Evolutionary conservation across 2,888 invertebrate species (phyloP).

Genomic region (Pseudococcus longispinus): DNA sequence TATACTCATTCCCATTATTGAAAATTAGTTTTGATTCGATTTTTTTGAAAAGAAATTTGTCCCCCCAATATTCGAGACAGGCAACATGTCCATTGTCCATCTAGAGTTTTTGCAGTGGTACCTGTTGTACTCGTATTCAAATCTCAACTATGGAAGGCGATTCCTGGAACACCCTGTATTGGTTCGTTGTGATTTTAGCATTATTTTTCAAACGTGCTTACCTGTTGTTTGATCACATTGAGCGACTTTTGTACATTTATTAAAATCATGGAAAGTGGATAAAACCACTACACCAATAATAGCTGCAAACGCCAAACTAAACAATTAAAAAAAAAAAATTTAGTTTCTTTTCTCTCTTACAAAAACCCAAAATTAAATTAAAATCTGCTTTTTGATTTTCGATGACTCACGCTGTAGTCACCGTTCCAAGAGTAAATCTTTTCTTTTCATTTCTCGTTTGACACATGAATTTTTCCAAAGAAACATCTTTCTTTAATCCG

Average conservation of each 20-base stretch:
- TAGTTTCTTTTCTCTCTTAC: not conserved
- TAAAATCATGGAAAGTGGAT: not conserved
- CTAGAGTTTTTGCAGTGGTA: too few species aligned
- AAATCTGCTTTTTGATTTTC: not conserved
- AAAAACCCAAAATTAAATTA: too few species aligned
- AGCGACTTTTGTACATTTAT: not conserved
- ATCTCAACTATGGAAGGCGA: too few species aligned
- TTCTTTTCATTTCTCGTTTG: slow-evolving; percentile 46
- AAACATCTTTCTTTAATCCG: slow-evolving; percentile 54
- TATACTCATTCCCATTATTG: too few species aligned
- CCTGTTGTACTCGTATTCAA: too few species aligned
- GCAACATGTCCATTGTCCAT: too few species aligned
- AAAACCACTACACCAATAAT: not conserved
- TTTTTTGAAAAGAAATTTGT: too few species aligned
- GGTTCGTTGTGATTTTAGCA: not conserved
- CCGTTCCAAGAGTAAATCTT: not conserved
- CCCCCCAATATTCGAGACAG: too few species aligned
- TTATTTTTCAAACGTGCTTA: not conserved
- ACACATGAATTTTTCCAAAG: slow-evolving; percentile 58
- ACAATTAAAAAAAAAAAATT: not conserved
- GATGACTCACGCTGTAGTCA: slow-evolving; percentile 30
- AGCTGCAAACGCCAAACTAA: not conserved
- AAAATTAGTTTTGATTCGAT: too few species aligned
- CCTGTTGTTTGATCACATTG: not conserved
- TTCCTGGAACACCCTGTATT: too few species aligned